Evolutionary conservation across 2,113 vertebrate genomes (phyloP).

Genomic region (Xerus inauris): DNA sequence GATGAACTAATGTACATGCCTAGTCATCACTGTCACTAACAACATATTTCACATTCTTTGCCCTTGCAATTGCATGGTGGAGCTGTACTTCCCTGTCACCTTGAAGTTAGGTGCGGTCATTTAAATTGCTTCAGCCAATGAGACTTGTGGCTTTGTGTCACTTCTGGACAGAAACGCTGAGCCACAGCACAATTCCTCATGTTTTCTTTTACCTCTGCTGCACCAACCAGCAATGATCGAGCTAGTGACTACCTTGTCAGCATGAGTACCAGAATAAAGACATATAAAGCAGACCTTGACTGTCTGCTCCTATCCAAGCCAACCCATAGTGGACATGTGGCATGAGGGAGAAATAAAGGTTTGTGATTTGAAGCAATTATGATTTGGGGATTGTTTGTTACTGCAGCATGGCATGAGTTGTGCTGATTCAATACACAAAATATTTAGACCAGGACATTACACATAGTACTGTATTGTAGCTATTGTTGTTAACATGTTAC

Average conservation of each 20-base stretch:
- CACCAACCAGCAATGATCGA: neutral
- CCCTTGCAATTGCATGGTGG: neutral
- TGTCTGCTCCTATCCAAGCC: neutral
- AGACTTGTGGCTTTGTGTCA: neutral
- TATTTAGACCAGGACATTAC: neutral
- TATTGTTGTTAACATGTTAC: neutral
- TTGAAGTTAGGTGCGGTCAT: neutral
- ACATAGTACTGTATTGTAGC: neutral
- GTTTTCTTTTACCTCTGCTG: neutral
- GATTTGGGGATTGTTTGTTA: neutral
- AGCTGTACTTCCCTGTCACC: neutral
- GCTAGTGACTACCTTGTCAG: neutral
- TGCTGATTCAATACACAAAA: neutral
- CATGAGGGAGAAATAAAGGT: neutral
- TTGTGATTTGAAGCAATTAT: neutral
- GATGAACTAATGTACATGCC: neutral
- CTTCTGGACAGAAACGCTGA: slow-evolving; percentile 1
- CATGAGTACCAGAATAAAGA: neutral
- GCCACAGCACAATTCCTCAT: neutral
- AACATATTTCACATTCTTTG: neutral
- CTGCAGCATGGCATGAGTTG: neutral
- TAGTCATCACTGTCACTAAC: neutral
- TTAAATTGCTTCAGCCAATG: neutral
- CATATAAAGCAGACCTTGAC: neutral
- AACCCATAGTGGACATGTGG: fast-evolving